Conservation (phyloP, 2,113 vertebrate species). For the Rafetus swinhoei region DNA sequence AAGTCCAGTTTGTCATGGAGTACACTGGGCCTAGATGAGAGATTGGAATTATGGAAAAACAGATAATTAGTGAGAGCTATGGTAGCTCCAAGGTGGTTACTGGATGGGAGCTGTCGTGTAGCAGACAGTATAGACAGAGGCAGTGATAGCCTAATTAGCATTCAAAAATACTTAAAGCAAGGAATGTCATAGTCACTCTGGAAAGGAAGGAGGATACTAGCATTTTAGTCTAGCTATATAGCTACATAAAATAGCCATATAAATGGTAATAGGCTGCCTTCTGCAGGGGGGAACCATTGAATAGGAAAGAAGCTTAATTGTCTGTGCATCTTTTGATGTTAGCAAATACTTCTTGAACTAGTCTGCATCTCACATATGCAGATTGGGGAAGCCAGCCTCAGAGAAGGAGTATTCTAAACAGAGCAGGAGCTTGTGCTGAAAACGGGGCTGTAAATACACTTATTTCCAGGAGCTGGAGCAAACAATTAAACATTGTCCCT, state of each 20-base stretch:
- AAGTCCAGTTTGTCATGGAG: conserved; percentile 24
- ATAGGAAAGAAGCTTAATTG: conserved; percentile 32
- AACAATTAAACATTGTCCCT: not conserved
- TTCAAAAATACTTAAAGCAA: conserved; percentile 44
- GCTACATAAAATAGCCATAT: conserved; percentile 29
- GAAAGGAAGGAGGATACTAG: not conserved
- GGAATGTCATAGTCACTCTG: not conserved
- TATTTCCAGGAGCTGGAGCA: conserved; percentile 17
- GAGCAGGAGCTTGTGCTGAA: not conserved
- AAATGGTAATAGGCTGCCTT: conserved; percentile 31
- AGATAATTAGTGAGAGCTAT: conserved; percentile 60
- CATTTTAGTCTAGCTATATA: conserved; percentile 6
- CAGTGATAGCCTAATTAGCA: conserved; percentile 48
- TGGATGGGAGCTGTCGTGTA: conserved; percentile 30
- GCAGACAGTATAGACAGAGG: conserved; percentile 7
- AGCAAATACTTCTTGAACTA: not conserved
- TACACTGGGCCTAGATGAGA: not conserved
- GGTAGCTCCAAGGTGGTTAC: conserved; percentile 49
- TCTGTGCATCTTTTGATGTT: fast-evolving
- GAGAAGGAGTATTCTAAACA: not conserved
- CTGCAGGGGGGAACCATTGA: not conserved
- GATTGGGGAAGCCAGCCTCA: not conserved
- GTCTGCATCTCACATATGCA: conserved; percentile 3
- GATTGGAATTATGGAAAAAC: conserved; percentile 44
- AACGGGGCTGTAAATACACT: not conserved